Percentiles rank a stretch among this genome's conserved stretches.
Conservation (phyloP, 2,113 vertebrate genomes). For the Phalacrocorax carbo region DNA sequence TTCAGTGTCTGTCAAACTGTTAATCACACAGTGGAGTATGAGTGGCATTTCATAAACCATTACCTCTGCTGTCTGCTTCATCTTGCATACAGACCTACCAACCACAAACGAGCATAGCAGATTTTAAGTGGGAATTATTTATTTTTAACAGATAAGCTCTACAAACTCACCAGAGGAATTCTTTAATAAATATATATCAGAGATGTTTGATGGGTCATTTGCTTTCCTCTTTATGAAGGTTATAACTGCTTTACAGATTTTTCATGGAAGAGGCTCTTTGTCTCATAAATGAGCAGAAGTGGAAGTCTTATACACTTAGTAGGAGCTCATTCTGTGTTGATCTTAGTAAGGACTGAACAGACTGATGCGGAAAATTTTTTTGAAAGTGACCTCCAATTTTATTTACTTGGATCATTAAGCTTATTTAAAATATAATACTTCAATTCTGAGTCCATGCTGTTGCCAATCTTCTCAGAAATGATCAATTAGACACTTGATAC, state of each 20-base stretch:
- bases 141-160: neutral
- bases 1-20: neutral
- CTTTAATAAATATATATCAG: neutral
- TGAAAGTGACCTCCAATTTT: neutral
- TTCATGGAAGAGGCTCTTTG: neutral
- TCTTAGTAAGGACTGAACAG: neutral
- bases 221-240: neutral
- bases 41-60: neutral
- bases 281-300: neutral
- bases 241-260: neutral
- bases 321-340: neutral
- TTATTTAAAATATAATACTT: neutral
- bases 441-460: neutral
- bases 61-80: neutral
- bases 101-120: neutral
- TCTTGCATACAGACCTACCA: neutral
- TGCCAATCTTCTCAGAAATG: neutral
- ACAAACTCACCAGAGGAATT: neutral
- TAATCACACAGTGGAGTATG: neutral
- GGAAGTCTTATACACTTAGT: neutral
- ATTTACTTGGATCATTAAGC: neutral
- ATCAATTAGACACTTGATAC: neutral
- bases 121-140: neutral
- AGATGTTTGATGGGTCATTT: neutral
- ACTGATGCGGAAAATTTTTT: neutral